These are phyloP conservation scores for Diceros bicornis DNA, from an alignment of 2,797 vertebrate species.

Conservation along the genomic window DNA sequence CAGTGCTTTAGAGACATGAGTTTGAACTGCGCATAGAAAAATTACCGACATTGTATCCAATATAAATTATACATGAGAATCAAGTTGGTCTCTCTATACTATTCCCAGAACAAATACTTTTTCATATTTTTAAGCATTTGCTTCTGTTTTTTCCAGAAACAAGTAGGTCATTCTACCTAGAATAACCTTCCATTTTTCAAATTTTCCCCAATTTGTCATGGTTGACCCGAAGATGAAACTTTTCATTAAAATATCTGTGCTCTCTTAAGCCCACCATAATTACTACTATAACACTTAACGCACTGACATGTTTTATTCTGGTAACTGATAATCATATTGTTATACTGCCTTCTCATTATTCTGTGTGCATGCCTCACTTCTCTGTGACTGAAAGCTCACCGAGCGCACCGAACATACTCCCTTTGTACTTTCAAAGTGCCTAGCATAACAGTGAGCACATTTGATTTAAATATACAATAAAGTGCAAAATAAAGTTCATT, in stretches of 20 bases:
- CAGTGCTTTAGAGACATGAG: constrained; percentile 53
- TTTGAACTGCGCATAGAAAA: neutral
- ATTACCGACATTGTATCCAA: neutral
- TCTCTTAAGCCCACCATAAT: constrained; percentile 13
- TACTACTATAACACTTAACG: constrained; percentile 8
- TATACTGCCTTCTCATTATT: constrained; percentile 43
- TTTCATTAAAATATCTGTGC: constrained; percentile 58
- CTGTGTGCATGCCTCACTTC: constrained; percentile 62
- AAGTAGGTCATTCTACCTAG: neutral
- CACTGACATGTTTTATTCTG: constrained; percentile 42
- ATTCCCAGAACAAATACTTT: constrained; percentile 22
- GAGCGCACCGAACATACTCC: neutral
- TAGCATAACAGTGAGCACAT: constrained; percentile 6
- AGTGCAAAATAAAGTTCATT: constrained; percentile 66
- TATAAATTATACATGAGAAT: constrained; percentile 37
- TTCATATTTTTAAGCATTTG: constrained; percentile 49
- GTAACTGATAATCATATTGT: constrained; percentile 19
- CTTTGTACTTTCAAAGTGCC: constrained; percentile 35
- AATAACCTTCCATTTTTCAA: neutral
- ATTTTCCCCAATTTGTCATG: neutral
- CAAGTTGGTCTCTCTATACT: constrained; percentile 13
- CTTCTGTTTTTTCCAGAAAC: neutral
- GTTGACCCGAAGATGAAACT: neutral
- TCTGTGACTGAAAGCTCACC: constrained; percentile 40
- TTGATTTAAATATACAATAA: constrained; percentile 65